A percentile compares a stretch with the other conserved stretches of the same genome.
phyloP scores from a whole-genome alignment of 2,888 invertebrate genomes.

The Ophion obscuratus region DNA sequence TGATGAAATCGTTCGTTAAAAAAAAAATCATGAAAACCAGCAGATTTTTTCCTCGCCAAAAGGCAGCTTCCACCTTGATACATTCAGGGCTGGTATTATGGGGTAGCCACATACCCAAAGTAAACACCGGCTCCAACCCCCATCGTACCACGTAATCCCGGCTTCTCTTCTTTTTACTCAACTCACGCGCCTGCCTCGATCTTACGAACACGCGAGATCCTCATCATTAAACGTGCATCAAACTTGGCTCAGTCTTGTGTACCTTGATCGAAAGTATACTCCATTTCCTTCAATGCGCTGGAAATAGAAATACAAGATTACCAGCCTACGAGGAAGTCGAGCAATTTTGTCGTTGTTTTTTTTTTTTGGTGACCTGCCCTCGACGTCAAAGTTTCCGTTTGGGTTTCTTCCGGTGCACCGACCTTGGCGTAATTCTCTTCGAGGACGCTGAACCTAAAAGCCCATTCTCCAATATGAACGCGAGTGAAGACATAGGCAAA shows the following conservation, averaged over 20 bases:
- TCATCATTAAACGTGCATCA: background rate
- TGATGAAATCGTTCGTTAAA: no score
- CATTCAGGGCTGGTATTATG: background rate
- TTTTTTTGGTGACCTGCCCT: background rate
- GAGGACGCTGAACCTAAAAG: background rate
- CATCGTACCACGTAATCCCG: background rate
- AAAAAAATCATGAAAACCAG: no score
- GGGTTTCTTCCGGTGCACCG: background rate
- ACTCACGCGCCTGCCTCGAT: background rate
- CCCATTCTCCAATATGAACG: background rate
- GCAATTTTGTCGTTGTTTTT: background rate
- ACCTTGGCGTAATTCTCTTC: background rate
- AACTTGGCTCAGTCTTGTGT: background rate
- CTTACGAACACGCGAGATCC: slow-evolving; percentile 2
- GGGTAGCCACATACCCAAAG: background rate
- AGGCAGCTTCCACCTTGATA: no score
- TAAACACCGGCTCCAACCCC: background rate
- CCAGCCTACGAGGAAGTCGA: background rate
- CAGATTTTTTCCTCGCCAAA: no score
- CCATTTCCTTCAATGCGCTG: background rate
- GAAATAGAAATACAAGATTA: background rate
- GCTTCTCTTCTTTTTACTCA: background rate
- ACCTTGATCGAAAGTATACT: background rate
- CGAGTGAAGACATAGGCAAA: background rate
- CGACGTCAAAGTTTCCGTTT: background rate